These are phyloP conservation scores for Agelastica alni DNA, from an alignment of 2,888 invertebrate species.

Conservation along the genomic window DNA sequence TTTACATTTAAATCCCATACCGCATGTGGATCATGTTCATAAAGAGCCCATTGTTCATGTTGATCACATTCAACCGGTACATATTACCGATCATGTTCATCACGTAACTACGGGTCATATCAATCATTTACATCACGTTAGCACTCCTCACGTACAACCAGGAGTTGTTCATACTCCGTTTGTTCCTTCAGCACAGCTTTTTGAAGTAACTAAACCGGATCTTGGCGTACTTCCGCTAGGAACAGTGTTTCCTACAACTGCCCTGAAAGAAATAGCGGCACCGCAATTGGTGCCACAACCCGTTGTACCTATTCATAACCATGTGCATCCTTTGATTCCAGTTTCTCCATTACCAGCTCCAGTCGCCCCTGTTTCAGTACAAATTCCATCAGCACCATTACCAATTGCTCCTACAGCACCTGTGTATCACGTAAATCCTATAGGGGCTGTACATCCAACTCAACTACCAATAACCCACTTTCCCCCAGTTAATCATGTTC, in stretches of 20 bases:
- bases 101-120: slow-evolving; percentile 28
- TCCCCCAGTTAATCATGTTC: slow-evolving; percentile 12
- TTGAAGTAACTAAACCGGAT: slow-evolving; percentile 47
- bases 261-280: slow-evolving; percentile 36
- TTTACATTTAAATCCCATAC: slow-evolving; percentile 19
- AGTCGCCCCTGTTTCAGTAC: slow-evolving; percentile 5
- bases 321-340: not conserved
- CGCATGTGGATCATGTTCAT: slow-evolving; percentile 37
- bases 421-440: slow-evolving; percentile 26
- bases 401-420: slow-evolving; percentile 19
- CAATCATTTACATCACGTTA: slow-evolving; percentile 26
- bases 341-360: not conserved
- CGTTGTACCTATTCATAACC: slow-evolving; percentile 11
- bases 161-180: slow-evolving; percentile 29
- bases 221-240: slow-evolving; percentile 47
- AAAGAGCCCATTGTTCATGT: slow-evolving; percentile 30
- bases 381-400: slow-evolving; percentile 7
- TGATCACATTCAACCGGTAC: slow-evolving; percentile 6
- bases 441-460: slow-evolving; percentile 14
- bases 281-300: slow-evolving; percentile 30
- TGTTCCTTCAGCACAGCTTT: slow-evolving; percentile 37
- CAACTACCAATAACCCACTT: slow-evolving; percentile 6
- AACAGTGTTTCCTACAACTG: slow-evolving; percentile 41
- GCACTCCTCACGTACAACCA: slow-evolving; percentile 4
- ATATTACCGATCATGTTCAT: slow-evolving; percentile 22